Evolutionary conservation across 2,888 invertebrate species (phyloP).

Genomic region (Drosophila anomelani): DNA sequence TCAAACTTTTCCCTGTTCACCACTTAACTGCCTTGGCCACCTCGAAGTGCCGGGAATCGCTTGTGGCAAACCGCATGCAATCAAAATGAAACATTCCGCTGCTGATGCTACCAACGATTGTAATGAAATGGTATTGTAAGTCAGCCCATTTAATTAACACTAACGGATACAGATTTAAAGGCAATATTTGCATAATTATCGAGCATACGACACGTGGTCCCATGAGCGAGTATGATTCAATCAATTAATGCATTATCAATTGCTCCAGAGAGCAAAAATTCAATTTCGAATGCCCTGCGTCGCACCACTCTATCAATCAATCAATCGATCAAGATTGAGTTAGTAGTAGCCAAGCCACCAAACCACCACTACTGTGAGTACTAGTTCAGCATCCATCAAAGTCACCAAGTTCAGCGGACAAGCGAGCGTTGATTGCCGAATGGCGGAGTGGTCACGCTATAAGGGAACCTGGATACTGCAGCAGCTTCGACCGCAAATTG

Average conservation of each 20-base stretch:
- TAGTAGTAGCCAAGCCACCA: conserved; percentile 33
- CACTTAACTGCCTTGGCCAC: conserved; percentile 10
- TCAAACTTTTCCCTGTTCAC: conserved; percentile 23
- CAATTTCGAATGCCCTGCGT: conserved; percentile 19
- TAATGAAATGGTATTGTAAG: conserved; percentile 26
- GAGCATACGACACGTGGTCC: conserved; percentile 11
- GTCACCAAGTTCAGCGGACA: conserved; percentile 47
- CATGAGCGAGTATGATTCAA: conserved; percentile 6
- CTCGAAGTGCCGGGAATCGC: conserved; percentile 19
- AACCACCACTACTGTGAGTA: conserved; percentile 12
- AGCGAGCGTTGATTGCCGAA: conserved; percentile 18
- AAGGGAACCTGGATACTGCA: conserved; percentile 8
- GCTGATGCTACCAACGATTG: neutral
- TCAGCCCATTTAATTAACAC: conserved; percentile 29
- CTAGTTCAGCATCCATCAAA: conserved; percentile 57
- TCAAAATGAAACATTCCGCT: conserved; percentile 29
- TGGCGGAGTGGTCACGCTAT: conserved; percentile 8
- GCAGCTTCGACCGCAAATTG: conserved; percentile 44
- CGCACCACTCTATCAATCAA: conserved; percentile 11
- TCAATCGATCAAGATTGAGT: conserved; percentile 58
- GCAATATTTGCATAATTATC: conserved; percentile 35
- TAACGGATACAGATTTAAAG: conserved; percentile 11
- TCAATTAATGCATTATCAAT: conserved; percentile 38
- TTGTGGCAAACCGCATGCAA: conserved; percentile 32
- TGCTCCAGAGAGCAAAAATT: conserved; percentile 14